A percentile compares a stretch with the other conserved stretches of the same genome.
Evolutionary conservation across 2,888 invertebrate species (phyloP).

Genomic region (Parthenolecanium corni): DNA sequence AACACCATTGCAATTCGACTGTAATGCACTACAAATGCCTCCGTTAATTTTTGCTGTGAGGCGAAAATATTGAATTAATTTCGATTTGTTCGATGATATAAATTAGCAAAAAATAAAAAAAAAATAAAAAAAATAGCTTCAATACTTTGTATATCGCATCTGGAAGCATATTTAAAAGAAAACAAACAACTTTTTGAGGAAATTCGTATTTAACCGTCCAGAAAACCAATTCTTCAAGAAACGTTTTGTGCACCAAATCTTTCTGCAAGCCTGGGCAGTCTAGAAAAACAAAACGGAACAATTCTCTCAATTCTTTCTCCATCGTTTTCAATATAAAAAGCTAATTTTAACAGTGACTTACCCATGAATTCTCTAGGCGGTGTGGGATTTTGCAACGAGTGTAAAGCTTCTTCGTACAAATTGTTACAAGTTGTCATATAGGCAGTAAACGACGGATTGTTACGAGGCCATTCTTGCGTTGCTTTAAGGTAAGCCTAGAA

Average conservation of each 20-base stretch:
- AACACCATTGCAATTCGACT: conserved; percentile 85
- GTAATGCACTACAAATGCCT: conserved; percentile 92
- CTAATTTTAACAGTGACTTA: neutral
- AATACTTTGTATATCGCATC: conserved; percentile 88
- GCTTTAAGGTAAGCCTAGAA: conserved; percentile 7
- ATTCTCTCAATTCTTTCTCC: neutral
- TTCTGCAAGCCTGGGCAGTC: conserved; percentile 68
- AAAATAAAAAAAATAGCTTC: conserved; percentile 27
- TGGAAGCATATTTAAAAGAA: conserved; percentile 86
- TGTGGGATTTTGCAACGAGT: conserved; percentile 62
- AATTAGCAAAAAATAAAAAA: conserved; percentile 37
- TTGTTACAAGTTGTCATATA: conserved; percentile 35
- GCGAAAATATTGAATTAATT: neutral
- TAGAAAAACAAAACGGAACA: conserved; percentile 31
- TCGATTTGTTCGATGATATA: no score
- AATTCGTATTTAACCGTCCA: conserved; percentile 97
- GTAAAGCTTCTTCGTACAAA: conserved; percentile 70
- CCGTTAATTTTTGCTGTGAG: conserved; percentile 58
- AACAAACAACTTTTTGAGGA: conserved; percentile 90
- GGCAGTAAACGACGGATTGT: neutral
- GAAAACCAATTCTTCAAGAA: conserved; percentile 90
- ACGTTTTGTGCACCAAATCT: conserved; percentile 65
- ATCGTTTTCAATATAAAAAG: neutral
- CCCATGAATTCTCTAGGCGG: conserved; percentile 54
- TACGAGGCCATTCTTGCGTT: conserved; percentile 12